These are phyloP conservation scores for Pseudococcus jackbeardsleyi DNA, from an alignment of 2,888 invertebrate species.

Conservation along the genomic window DNA sequence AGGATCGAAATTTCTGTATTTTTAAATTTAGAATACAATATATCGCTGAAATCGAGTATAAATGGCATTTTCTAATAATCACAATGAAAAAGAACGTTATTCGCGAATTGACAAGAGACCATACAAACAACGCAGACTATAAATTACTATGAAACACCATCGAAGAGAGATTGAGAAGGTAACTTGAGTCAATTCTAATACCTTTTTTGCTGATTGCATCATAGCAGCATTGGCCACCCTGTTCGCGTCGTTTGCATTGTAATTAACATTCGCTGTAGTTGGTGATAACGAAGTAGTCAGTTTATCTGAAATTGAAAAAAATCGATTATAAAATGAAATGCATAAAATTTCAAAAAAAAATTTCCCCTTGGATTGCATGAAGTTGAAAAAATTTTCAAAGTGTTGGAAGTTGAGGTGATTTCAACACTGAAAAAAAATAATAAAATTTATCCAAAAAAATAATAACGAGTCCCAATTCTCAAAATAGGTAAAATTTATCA, in stretches of 20 bases:
- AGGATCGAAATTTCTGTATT: not conserved
- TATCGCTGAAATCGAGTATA: not conserved
- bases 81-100: not conserved
- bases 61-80: slow-evolving; percentile 27
- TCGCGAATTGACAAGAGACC: not conserved
- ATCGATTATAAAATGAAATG: not conserved
- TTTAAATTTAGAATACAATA: not conserved
- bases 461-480: too few species aligned
- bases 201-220: slow-evolving; percentile 45
- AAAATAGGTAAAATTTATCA: too few species aligned
- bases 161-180: not conserved
- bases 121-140: not conserved
- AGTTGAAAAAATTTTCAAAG: not conserved
- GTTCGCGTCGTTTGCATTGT: slow-evolving; percentile 44
- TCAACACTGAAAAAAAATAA: too few species aligned
- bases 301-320: slow-evolving; percentile 54
- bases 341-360: not conserved
- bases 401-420: too few species aligned
- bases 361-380: not conserved
- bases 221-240: slow-evolving; percentile 31
- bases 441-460: too few species aligned
- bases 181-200: not conserved
- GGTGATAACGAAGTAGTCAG: slow-evolving; percentile 9
- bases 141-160: not conserved
- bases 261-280: slow-evolving; percentile 47